Base-by-base conservation (phyloP, 1,140 invertebrate genomes). In the Drosophila aff. region DNA sequence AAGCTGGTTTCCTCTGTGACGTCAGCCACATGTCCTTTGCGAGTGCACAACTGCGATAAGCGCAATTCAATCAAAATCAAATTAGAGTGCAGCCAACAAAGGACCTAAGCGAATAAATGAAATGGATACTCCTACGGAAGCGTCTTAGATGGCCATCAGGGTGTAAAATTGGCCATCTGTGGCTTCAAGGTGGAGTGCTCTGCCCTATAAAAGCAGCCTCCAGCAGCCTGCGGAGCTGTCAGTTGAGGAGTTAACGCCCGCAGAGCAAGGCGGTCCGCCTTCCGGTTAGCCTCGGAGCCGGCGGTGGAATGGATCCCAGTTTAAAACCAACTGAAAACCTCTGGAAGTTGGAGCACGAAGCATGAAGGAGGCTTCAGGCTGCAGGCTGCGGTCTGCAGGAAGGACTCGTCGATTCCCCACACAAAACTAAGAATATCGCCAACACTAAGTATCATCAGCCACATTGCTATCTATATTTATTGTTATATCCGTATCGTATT, bases 21-120 rank as follows among this genome's bases (percentile, higher is more conserved):
- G 81, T 82, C 81, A 76, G 44, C 31, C n/a, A 49, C 41, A 33
- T 49, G 52, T 43, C 9, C 67, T 55, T 46, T n/a, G 15, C 55
- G 78, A 64, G 64, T 92, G 90, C 90, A 90, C 84, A 90, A 67
- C 61, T 81, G 82, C 82, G 90, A 92, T 92, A 92, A 92, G 82
- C 55, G 74, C 50, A 76, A 68, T 81, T 83, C 85, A 92, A 92
- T 92, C 90, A 86, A 83, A 76, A 87, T 68, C 80, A 65, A 89
- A 80, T 90, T 90, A 85, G 78, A 81, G 67, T 66, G 85, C 78
- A 85, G 49, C 80, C 77, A 81, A 67, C 81, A 90, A 90, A 74
- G 62, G 41, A 76, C 8, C 11, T 36, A 67, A 46, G 38, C 41
- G 41, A 68, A 76, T 78, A 78, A 78, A 47, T 69, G 75, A 52